Conservation (phyloP, 2,113 vertebrate genomes). For the Sprattus sprattus region DNA sequence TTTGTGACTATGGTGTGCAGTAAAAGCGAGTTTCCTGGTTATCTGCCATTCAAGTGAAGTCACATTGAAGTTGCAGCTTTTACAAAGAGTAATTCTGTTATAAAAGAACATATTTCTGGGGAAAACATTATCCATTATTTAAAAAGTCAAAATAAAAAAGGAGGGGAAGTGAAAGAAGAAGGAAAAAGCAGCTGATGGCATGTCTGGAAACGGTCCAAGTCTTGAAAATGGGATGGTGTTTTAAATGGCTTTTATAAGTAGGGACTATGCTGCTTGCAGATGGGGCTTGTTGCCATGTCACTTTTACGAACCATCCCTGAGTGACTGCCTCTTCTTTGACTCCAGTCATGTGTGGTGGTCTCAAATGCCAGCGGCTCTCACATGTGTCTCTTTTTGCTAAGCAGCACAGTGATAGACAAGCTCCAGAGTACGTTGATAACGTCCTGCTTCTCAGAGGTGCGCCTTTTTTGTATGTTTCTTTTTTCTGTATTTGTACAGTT, state of each 20-base stretch:
- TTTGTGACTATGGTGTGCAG: neutral
- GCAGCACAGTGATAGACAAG: conserved; percentile 13
- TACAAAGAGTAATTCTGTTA: neutral
- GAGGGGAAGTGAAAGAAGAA: neutral
- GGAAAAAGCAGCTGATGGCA: neutral
- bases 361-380: conserved; percentile 23
- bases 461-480: neutral
- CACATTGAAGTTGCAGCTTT: conserved; percentile 12
- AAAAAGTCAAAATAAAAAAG: conserved; percentile 11
- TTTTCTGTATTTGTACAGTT: neutral
- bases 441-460: neutral
- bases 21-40: neutral
- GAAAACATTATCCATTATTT: conserved; percentile 3
- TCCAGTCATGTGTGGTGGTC: conserved; percentile 8
- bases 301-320: conserved; percentile 36
- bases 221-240: neutral
- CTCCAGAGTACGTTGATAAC: neutral
- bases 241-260: conserved; percentile 15
- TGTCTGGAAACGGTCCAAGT: conserved; percentile 8
- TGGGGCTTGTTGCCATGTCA: conserved; percentile 37
- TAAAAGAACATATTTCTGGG: neutral
- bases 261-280: conserved; percentile 48
- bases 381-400: conserved; percentile 29
- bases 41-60: neutral
- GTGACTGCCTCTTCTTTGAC: conserved; percentile 42